Conservation (phyloP, 2,888 invertebrate genomes). For the Acanthoscelides obtectus region DNA sequence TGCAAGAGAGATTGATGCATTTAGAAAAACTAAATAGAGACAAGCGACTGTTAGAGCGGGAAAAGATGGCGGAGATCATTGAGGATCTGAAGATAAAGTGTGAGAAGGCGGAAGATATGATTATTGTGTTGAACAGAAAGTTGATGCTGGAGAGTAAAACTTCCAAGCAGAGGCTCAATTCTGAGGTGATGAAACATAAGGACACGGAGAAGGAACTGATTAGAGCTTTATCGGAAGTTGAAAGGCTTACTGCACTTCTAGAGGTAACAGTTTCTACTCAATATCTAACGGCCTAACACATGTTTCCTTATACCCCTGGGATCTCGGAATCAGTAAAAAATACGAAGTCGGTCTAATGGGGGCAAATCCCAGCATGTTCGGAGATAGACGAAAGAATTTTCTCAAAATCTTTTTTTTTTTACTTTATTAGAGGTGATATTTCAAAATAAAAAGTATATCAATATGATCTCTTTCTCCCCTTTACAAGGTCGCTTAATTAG, state of each 20-base stretch:
- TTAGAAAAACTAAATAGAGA: conserved; percentile 60
- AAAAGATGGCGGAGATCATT: conserved; percentile 64
- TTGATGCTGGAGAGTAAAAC: conserved; percentile 70
- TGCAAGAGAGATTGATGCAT: conserved; percentile 67
- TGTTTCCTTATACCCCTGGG: not conserved
- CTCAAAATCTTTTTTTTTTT: no score
- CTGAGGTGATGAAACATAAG: conserved; percentile 65
- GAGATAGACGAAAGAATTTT: no score
- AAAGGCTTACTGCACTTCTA: conserved; percentile 55
- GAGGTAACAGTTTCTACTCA: conserved; percentile 48
- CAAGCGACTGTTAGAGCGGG: conserved; percentile 58
- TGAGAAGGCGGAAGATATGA: conserved; percentile 59
- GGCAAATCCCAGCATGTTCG: no score
- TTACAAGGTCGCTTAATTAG: no score
- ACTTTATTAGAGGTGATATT: no score
- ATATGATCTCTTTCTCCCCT: no score
- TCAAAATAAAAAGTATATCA: no score
- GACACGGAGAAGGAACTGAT: conserved; percentile 65
- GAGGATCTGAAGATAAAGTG: conserved; percentile 52
- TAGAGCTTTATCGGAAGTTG: conserved; percentile 58
- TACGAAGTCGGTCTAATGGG: no score
- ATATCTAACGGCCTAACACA: not conserved
- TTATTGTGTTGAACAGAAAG: conserved; percentile 63
- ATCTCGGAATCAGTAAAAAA: no score
- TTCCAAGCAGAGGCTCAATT: conserved; percentile 63